Evolutionary conservation across 2,797 vertebrate genomes (phyloP).

Genomic region (Coreius guichenoti): DNA sequence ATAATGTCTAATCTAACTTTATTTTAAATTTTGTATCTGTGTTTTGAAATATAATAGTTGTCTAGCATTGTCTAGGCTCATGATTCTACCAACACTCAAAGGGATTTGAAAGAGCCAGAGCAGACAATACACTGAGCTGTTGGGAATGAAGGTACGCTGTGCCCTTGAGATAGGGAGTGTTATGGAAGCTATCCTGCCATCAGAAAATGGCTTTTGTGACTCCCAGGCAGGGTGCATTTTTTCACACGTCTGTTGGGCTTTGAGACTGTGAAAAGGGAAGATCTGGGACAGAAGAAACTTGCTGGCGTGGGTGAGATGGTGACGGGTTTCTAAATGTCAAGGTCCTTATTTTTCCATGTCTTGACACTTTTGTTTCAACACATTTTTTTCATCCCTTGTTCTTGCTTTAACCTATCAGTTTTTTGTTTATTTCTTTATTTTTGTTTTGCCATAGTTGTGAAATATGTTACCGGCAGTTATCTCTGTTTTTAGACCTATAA

Average conservation of each 20-base stretch:
- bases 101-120: constrained; percentile 14
- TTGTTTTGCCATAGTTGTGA: background rate
- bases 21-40: background rate
- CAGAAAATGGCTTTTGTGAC: constrained; percentile 61
- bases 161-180: constrained; percentile 58
- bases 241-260: constrained; percentile 37
- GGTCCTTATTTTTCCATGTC: constrained; percentile 42
- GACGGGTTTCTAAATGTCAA: constrained; percentile 61
- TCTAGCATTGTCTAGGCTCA: constrained; percentile 6
- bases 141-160: constrained; percentile 35
- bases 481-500: background rate
- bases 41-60: constrained; percentile 21
- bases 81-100: background rate
- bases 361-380: constrained; percentile 45
- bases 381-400: constrained; percentile 12
- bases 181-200: constrained; percentile 53
- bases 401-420: constrained; percentile 9
- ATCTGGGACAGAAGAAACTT: constrained; percentile 50
- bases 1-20: background rate
- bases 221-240: constrained; percentile 43
- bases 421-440: constrained; percentile 35
- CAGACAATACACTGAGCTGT: constrained; percentile 14
- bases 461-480: background rate
- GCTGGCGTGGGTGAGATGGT: constrained; percentile 47
- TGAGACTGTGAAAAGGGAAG: constrained; percentile 33